Base-by-base conservation (phyloP, 2,113 vertebrate genomes). In the Capricornis sumatraensis region DNA sequence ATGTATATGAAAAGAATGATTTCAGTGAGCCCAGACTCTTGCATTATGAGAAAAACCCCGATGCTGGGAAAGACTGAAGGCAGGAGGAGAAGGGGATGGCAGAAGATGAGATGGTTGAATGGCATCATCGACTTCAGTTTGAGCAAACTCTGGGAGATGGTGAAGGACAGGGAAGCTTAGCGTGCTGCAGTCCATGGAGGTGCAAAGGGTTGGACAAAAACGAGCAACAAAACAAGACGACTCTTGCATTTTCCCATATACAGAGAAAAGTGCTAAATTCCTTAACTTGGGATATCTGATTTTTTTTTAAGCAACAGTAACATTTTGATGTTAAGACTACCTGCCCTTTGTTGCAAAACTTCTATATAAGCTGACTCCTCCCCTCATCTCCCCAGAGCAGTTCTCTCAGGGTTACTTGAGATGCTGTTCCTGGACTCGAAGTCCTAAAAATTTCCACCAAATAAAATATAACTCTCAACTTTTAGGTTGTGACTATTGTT, bases 131-230 rank as follows among this genome's bases (percentile, higher is more conserved):
- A 71, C 64, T 36, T 36, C 17, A 71, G 19, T 71, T 12, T 71
- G 17, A 36, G 64, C 64, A 71, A 36, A 36, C n/a, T 67, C 64
- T 19, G 10, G n/a, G n/a, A 71, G n/a, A 36, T 36, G 64, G 64
- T 36, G n/a, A 71, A 67, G 64, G 64, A 36, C n/a, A 36, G 64
- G n/a, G n/a, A 71, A 12, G 17, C 64, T 71, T 71, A 21, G 64
- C 5, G 0, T 36, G 64, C n/a, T 23, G 64, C 64, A 36, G 64
- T 71, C n/a, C 4, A 0, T 71, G 64, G 64, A 71, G 64, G 10
- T 36, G n/a, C 64, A 23, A 71, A 71, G 33, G 9, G n/a, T 3
- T 71, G 64, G n/a, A 71, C 64, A 71, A 36, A 71, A 71, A 36
- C 36, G n/a, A 36, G n/a, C n/a, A 71, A 71, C 9, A 1, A 5